Percentiles rank a stretch among this genome's conserved stretches.
These are phyloP conservation scores for Lycodopsis pacificus DNA, from an alignment of 2,797 vertebrate species.

Conservation along the genomic window DNA sequence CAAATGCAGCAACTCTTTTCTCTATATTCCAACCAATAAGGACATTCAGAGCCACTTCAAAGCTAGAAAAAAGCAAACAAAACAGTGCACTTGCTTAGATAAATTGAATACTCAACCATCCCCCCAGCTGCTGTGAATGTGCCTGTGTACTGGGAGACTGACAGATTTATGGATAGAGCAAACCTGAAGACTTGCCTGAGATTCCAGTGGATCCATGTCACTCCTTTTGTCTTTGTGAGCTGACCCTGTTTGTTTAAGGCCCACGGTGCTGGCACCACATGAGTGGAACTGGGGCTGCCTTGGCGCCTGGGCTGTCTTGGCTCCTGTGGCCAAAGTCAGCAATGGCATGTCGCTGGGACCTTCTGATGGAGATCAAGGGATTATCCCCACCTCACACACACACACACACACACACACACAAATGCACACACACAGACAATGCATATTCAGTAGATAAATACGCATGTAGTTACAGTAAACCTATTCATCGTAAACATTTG, in stretches of 20 bases:
- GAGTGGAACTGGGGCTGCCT: conserved; percentile 62
- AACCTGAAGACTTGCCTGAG: conserved; percentile 54
- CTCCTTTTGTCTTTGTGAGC: conserved; percentile 75
- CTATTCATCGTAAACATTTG: conserved; percentile 17
- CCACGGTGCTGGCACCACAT: conserved; percentile 73
- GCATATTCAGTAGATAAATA: conserved; percentile 23
- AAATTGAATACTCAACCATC: background rate
- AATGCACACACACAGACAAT: conserved; percentile 23
- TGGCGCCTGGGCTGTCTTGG: conserved; percentile 68
- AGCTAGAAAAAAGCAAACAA: conserved; percentile 25
- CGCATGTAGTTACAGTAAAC: conserved; percentile 14
- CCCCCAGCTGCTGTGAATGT: conserved; percentile 41
- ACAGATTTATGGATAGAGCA: conserved; percentile 65
- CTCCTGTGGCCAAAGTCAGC: conserved; percentile 79
- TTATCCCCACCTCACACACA: conserved; percentile 47
- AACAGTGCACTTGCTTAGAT: conserved; percentile 15
- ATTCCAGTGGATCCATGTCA: conserved; percentile 68
- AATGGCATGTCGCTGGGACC: conserved; percentile 69
- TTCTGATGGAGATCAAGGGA: conserved; percentile 77
- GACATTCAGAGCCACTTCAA: background rate
- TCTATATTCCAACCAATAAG: conserved; percentile 7
- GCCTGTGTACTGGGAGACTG: conserved; percentile 31
- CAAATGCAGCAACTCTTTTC: conserved; percentile 24
- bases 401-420: conserved; percentile 13
- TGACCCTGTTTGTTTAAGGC: conserved; percentile 81